phyloP scores from a whole-genome alignment of 2,888 invertebrate species.

The Ramazzottius varieornatus region DNA sequence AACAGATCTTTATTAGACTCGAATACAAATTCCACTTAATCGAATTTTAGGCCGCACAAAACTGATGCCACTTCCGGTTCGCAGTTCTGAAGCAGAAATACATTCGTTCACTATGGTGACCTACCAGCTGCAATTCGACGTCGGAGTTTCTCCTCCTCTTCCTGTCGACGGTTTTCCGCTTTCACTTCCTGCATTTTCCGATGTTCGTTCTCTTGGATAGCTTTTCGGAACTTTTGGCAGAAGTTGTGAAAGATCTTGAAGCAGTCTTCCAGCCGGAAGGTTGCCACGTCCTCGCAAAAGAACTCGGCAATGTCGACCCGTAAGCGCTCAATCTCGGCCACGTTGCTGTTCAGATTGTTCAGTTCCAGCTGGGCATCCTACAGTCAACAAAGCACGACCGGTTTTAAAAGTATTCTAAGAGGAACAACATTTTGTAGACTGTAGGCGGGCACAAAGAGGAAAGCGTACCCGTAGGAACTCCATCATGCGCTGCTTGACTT shows the following conservation, averaged over 20 bases:
- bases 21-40: not conserved
- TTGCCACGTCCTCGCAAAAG: constrained; percentile 68
- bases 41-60: not conserved
- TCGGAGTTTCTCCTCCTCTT: constrained; percentile 31
- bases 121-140: not conserved
- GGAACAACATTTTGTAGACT: not conserved
- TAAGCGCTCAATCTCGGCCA: constrained; percentile 53
- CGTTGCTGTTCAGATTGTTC: constrained; percentile 33
- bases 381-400: constrained; percentile 4
- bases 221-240: constrained; percentile 32
- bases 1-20: not conserved
- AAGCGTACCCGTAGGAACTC: constrained; percentile 63
- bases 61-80: no score
- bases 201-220: constrained; percentile 46
- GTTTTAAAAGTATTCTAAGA: no score
- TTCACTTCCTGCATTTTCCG: constrained; percentile 58
- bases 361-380: constrained; percentile 17
- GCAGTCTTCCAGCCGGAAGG: constrained; percentile 78
- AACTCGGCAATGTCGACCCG: constrained; percentile 57
- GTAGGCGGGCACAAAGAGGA: no score
- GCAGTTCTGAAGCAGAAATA: no score
- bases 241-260: constrained; percentile 65
- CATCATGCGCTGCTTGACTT: constrained; percentile 61
- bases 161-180: constrained; percentile 44
- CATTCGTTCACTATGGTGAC: not conserved